These are phyloP conservation scores for Cyphomyrus plagiostoma DNA, from an alignment of 2,113 vertebrate species.

Conservation along the genomic window DNA sequence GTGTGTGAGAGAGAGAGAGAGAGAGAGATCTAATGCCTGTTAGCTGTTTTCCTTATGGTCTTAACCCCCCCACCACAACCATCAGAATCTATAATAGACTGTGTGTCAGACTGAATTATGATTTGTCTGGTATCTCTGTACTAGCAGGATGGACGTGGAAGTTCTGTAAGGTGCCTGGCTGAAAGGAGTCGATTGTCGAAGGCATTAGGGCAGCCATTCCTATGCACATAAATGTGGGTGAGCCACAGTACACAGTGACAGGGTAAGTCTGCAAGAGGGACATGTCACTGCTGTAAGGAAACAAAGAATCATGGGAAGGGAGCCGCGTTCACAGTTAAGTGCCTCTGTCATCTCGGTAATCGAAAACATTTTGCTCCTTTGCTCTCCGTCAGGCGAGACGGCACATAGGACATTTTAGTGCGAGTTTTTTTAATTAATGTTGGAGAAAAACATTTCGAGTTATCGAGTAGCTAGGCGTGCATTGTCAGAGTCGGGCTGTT, in stretches of 20 bases:
- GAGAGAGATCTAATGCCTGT: neutral
- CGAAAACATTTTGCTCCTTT: neutral
- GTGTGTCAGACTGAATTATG: neutral
- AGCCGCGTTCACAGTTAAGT: neutral
- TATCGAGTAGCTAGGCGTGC: neutral
- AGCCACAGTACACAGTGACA: neutral
- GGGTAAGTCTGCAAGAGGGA: neutral
- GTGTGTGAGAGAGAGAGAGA: too few species aligned
- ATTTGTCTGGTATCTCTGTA: neutral
- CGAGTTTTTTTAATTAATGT: neutral
- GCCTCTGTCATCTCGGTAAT: neutral
- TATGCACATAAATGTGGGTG: conserved; percentile 22
- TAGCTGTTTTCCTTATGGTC: neutral
- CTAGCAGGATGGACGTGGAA: neutral
- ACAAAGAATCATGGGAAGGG: neutral
- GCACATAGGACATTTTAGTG: neutral
- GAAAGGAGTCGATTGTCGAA: conserved; percentile 10
- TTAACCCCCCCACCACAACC: neutral
- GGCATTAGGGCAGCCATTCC: neutral
- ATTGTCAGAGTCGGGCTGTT: neutral
- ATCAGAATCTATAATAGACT: neutral
- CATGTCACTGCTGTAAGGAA: neutral
- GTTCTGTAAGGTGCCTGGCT: neutral
- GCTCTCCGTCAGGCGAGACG: neutral
- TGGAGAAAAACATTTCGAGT: neutral